Conservation (phyloP, 1,140 invertebrate species). For the Sinella curviseta region DNA sequence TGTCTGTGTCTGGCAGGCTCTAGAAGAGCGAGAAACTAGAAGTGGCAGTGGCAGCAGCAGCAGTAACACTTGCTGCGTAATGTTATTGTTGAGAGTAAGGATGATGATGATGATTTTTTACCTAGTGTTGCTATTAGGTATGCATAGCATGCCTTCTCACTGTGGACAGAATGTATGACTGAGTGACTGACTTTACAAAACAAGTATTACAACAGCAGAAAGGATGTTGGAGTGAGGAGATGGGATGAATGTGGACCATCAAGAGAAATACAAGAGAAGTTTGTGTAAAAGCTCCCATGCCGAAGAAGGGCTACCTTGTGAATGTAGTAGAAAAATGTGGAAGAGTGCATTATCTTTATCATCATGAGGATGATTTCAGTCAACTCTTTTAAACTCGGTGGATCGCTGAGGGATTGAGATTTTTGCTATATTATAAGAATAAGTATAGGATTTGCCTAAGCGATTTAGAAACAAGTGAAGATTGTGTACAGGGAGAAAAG, state of each 20-base stretch:
- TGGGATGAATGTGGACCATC: too few species aligned
- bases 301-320: too few species aligned
- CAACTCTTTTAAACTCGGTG: too few species aligned
- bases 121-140: too few species aligned
- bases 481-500: background rate
- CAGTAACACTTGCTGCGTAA: too few species aligned
- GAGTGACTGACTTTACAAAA: slow-evolving; percentile 19
- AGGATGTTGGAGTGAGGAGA: slow-evolving; percentile 14
- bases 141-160: background rate
- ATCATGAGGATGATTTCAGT: background rate
- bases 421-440: too few species aligned
- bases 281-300: too few species aligned
- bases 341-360: slow-evolving; percentile 8
- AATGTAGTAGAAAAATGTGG: background rate
- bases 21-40: background rate
- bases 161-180: background rate
- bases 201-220: background rate
- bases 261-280: too few species aligned
- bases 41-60: background rate
- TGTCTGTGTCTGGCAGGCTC: background rate
- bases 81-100: too few species aligned
- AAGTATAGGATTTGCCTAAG: too few species aligned
- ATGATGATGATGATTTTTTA: too few species aligned
- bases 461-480: background rate
- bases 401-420: too few species aligned